Conservation (phyloP, 2,797 vertebrate genomes). For the Adrianichthys oophorus region DNA sequence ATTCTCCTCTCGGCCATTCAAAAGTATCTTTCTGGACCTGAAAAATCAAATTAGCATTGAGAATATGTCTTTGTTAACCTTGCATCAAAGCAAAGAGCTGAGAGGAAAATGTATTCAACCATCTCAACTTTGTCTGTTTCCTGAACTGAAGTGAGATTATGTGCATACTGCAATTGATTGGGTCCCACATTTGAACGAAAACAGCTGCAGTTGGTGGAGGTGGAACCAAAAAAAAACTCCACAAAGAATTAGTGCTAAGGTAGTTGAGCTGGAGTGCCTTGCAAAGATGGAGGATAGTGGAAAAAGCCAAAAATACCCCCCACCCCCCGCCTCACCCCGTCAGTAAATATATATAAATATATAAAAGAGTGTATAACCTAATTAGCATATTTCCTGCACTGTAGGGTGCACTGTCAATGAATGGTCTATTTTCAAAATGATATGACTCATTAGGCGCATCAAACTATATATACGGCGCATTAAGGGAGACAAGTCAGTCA, state of each 20-base stretch:
- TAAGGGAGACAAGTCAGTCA: too few relatives aligned
- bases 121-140: slow-evolving; percentile 11
- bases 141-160: slow-evolving; percentile 7
- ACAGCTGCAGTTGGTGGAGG: slow-evolving; percentile 10
- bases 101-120: slow-evolving; percentile 12
- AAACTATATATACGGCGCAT: too few relatives aligned
- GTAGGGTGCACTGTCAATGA: too few relatives aligned
- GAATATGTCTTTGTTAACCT: slow-evolving; percentile 39
- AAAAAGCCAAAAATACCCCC: slow-evolving; percentile 23
- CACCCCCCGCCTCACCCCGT: too few relatives aligned
- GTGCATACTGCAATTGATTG: slow-evolving; percentile 17
- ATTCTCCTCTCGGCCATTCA: slow-evolving; percentile 19
- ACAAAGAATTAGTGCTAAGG: slow-evolving; percentile 1
- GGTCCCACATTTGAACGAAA: slow-evolving; percentile 16
- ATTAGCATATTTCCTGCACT: too few relatives aligned
- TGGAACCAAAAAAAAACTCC: background rate
- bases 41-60: too few relatives aligned
- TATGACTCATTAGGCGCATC: too few relatives aligned
- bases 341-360: background rate
- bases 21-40: slow-evolving; percentile 7
- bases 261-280: background rate
- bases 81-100: slow-evolving; percentile 20
- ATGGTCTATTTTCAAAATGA: too few relatives aligned
- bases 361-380: too few relatives aligned
- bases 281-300: background rate